phyloP scores from a whole-genome alignment of 2,888 invertebrate genomes.

The Amphipyra berbera region DNA sequence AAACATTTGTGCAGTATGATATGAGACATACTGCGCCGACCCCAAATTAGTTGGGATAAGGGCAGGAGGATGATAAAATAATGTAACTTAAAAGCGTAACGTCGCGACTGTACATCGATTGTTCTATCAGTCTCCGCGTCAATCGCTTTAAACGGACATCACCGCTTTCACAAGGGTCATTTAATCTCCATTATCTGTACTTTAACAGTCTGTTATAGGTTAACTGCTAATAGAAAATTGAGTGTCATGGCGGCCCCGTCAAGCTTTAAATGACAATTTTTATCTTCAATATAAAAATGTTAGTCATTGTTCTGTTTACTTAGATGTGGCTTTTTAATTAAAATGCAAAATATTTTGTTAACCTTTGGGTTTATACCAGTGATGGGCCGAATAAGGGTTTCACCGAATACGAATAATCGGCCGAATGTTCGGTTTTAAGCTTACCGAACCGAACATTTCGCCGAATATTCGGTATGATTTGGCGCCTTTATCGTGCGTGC shows the following conservation, averaged over 20 bases:
- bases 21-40: too few relatives aligned
- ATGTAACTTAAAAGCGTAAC: too few relatives aligned
- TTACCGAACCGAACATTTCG: too few relatives aligned
- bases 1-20: too few relatives aligned
- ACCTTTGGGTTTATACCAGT: not conserved
- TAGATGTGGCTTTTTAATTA: conserved; percentile 24
- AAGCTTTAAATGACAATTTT: conserved; percentile 18
- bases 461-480: too few relatives aligned
- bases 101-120: too few relatives aligned
- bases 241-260: conserved; percentile 22
- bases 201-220: conserved; percentile 46
- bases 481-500: too few relatives aligned
- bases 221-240: conserved; percentile 56
- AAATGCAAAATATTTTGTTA: conserved; percentile 14
- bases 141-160: conserved; percentile 7
- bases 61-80: too few relatives aligned
- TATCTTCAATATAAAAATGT: conserved; percentile 12
- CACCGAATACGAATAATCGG: too few relatives aligned
- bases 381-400: too few relatives aligned
- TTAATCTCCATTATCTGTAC: conserved; percentile 41
- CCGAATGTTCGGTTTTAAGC: too few relatives aligned
- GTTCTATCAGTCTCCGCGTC: not conserved
- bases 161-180: conserved; percentile 26
- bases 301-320: conserved; percentile 1
- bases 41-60: too few relatives aligned